These are phyloP conservation scores for Bruchidius siliquastri DNA, from an alignment of 2,888 invertebrate genomes.

Conservation along the genomic window DNA sequence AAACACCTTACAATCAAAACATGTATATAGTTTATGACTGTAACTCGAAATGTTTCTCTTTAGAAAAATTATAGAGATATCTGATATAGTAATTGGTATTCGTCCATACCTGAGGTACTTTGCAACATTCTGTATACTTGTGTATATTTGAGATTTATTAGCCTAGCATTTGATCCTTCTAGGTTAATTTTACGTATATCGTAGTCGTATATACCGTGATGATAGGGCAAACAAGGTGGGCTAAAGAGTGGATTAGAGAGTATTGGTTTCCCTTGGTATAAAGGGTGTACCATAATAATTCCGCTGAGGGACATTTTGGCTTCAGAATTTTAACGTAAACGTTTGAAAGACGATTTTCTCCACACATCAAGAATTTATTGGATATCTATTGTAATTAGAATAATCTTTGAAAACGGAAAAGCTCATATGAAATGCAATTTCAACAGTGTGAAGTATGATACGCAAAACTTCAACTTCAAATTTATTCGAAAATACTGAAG, in stretches of 20 bases:
- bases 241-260: neutral
- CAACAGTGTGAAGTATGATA: too few species aligned
- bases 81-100: neutral
- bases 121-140: constrained; percentile 50
- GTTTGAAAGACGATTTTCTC: too few species aligned
- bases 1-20: neutral
- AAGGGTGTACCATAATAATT: neutral
- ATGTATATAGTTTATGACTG: neutral
- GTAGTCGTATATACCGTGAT: constrained; percentile 35
- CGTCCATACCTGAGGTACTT: constrained; percentile 47
- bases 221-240: neutral
- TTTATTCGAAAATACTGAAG: too few species aligned
- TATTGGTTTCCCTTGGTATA: neutral
- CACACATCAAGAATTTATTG: too few species aligned
- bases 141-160: constrained; percentile 34
- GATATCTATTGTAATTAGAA: too few species aligned
- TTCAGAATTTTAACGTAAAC: neutral
- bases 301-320: neutral
- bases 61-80: neutral
- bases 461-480: too few species aligned
- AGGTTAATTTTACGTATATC: constrained; percentile 50
- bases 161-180: constrained; percentile 23
- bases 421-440: too few species aligned
- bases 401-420: too few species aligned
- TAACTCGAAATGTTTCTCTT: neutral